Evolutionary conservation across 2,113 vertebrate species (phyloP).

Genomic region (Elanoides forficatus): DNA sequence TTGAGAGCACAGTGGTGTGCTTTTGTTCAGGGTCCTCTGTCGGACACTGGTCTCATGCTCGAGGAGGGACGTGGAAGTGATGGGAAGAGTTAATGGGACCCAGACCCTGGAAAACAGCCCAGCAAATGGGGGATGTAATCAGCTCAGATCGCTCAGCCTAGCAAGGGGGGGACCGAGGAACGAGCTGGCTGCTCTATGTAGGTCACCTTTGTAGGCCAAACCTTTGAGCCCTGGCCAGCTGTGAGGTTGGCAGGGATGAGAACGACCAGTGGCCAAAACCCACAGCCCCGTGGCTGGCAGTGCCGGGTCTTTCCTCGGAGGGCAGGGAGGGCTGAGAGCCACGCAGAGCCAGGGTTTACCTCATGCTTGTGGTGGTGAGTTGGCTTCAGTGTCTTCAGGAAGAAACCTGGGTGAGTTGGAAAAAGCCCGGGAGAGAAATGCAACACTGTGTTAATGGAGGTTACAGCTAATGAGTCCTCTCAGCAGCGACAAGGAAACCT

Average conservation of each 20-base stretch:
- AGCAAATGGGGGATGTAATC: neutral
- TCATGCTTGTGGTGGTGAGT: fast-evolving
- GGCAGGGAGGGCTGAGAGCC: neutral
- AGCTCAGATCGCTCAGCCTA: neutral
- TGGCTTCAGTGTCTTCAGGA: neutral
- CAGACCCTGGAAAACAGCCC: neutral
- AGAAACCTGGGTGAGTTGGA: neutral
- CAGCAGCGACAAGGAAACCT: neutral
- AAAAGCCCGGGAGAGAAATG: neutral
- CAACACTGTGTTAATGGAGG: neutral
- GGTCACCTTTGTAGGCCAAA: neutral
- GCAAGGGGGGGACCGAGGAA: neutral
- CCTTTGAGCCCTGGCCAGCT: neutral
- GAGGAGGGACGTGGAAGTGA: fast-evolving
- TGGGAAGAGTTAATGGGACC: neutral
- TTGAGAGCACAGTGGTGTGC: fast-evolving
- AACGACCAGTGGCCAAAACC: fast-evolving
- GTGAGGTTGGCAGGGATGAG: fast-evolving
- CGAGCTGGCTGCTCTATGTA: neutral
- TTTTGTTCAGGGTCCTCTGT: neutral
- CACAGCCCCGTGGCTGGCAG: fast-evolving
- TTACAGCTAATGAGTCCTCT: neutral
- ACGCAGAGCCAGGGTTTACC: fast-evolving
- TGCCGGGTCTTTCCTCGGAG: fast-evolving
- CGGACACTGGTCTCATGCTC: fast-evolving